These are phyloP conservation scores for Pandemis heparana DNA, from an alignment of 2,888 invertebrate species.

Conservation along the genomic window DNA sequence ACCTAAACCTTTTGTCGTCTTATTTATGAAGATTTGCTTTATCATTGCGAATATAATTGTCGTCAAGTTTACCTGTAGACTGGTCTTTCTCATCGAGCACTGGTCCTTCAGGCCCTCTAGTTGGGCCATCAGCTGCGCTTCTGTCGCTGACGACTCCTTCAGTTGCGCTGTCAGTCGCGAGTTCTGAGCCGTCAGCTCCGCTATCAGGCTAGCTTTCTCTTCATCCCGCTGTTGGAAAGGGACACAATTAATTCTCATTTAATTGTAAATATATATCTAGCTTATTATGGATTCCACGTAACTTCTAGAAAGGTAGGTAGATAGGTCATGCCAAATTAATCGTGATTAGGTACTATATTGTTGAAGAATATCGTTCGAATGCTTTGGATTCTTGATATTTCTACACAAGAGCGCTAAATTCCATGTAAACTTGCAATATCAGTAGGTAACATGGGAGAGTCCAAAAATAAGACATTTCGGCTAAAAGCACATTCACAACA, in stretches of 20 bases:
- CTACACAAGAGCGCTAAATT: too few relatives aligned
- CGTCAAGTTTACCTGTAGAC: constrained; percentile 85
- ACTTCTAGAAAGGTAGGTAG: neutral
- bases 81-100: constrained; percentile 91
- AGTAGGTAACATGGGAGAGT: too few relatives aligned
- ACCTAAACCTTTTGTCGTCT: too few relatives aligned
- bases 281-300: neutral
- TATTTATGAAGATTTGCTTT: neutral
- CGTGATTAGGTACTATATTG: too few relatives aligned
- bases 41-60: neutral
- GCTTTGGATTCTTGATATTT: too few relatives aligned
- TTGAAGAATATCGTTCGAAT: too few relatives aligned
- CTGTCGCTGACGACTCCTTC: constrained; percentile 92
- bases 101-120: constrained; percentile 94
- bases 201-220: constrained; percentile 92
- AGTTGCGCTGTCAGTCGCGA: constrained; percentile 93
- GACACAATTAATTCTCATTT: constrained; percentile 30
- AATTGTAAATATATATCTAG: neutral
- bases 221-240: constrained; percentile 87
- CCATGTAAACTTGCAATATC: too few relatives aligned
- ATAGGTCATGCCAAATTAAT: too few relatives aligned
- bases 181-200: constrained; percentile 95
- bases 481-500: too few relatives aligned
- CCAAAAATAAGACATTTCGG: too few relatives aligned
- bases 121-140: constrained; percentile 92